A percentile compares a stretch with the other conserved stretches of the same genome.
phyloP scores from a whole-genome alignment of 2,888 invertebrate species.

The Didymodactylos carnosus region DNA sequence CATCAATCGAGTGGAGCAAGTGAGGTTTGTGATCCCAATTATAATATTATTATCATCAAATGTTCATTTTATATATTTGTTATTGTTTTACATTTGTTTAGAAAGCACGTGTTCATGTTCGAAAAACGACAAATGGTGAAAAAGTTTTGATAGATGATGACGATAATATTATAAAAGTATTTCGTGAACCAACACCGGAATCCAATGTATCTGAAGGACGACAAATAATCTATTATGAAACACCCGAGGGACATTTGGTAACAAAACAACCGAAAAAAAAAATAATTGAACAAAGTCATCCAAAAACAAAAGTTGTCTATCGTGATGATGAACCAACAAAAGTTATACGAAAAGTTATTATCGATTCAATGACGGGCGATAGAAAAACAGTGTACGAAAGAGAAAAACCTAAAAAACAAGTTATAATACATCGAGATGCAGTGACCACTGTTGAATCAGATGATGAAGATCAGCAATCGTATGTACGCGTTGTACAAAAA shows the following conservation, averaged over 20 bases:
- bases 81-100: neutral
- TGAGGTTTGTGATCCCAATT: neutral
- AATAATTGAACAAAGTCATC: too few species aligned
- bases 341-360: neutral
- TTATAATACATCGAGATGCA: neutral
- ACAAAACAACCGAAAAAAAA: neutral
- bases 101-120: neutral
- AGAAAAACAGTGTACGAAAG: neutral
- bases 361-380: neutral
- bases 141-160: neutral
- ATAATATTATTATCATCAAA: too few species aligned
- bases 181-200: neutral
- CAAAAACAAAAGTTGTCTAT: neutral
- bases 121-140: neutral
- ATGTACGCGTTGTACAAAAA: neutral
- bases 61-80: too few species aligned
- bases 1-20: neutral
- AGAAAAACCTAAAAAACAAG: neutral
- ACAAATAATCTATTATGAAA: neutral
- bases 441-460: neutral
- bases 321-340: neutral
- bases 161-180: neutral
- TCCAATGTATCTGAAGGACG: neutral
- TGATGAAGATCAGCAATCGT: neutral
- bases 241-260: neutral